phyloP scores from a whole-genome alignment of 1,140 invertebrate species.

The Drosophila persimilis region DNA sequence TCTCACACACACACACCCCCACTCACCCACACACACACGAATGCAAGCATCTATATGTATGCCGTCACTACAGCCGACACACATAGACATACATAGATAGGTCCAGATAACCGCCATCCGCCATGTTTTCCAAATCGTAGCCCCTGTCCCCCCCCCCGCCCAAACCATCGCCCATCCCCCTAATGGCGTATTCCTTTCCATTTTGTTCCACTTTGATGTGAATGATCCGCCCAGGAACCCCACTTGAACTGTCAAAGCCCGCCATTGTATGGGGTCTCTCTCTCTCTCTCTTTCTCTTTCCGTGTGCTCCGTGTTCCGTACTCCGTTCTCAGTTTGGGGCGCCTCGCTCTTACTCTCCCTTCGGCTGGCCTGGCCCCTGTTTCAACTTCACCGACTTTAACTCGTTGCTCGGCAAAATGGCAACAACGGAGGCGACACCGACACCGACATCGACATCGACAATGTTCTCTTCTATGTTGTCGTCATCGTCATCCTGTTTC shows the following conservation, averaged over 20 bases:
- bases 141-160: constrained; percentile 34
- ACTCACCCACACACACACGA: constrained; percentile 5
- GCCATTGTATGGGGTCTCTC: constrained; percentile 44
- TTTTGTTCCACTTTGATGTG: constrained; percentile 72
- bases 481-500: constrained; percentile 50
- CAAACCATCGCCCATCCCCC: too few species aligned
- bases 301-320: constrained; percentile 26
- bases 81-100: constrained; percentile 54
- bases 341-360: constrained; percentile 66
- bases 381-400: constrained; percentile 76
- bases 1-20: constrained; percentile 36
- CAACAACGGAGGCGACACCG: constrained; percentile 8
- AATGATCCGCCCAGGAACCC: constrained; percentile 46
- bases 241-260: constrained; percentile 35
- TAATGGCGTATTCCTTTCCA: constrained; percentile 68
- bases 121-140: constrained; percentile 69
- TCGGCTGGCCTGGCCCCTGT: constrained; percentile 51
- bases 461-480: constrained; percentile 40
- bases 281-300: constrained; percentile 21
- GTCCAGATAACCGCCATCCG: constrained; percentile 49
- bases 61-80: constrained; percentile 65
- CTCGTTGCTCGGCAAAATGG: constrained; percentile 61
- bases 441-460: constrained; percentile 21
- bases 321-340: constrained; percentile 27
- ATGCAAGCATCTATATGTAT: constrained; percentile 33